Conservation (phyloP, 1,140 invertebrate species). For the Hypsibius dujardini region DNA sequence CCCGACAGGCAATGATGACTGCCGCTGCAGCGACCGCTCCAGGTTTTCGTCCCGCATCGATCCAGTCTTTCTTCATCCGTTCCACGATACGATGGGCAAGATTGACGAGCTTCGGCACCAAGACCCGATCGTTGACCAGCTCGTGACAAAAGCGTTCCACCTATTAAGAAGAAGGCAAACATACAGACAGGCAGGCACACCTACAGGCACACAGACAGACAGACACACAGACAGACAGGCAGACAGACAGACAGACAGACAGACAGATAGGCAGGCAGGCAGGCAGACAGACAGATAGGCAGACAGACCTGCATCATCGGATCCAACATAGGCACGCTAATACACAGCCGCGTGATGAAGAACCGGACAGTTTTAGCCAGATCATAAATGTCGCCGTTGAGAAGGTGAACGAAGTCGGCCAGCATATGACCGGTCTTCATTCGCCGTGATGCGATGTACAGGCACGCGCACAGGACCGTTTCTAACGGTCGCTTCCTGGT, state of each 20-base stretch:
- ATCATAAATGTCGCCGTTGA: background rate
- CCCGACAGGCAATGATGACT: constrained; percentile 12
- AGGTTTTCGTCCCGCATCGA: constrained; percentile 12
- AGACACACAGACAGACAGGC: too few species aligned
- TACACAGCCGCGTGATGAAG: constrained; percentile 8
- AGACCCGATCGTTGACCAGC: background rate
- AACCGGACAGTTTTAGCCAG: constrained; percentile 8
- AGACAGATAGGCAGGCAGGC: too few species aligned
- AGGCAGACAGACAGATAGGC: too few species aligned
- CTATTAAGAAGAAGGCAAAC: too few species aligned
- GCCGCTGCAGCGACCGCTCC: constrained; percentile 5
- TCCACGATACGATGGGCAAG: background rate
- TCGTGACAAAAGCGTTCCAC: constrained; percentile 1
- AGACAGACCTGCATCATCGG: background rate
- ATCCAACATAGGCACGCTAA: background rate
- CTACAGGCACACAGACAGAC: too few species aligned
- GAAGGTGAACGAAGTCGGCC: background rate
- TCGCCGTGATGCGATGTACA: constrained; percentile 12
- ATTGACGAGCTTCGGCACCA: background rate
- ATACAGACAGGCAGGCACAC: too few species aligned
- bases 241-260: too few species aligned
- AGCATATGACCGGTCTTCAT: constrained; percentile 7
- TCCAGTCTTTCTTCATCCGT: constrained; percentile 7
- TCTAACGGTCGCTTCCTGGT: background rate
- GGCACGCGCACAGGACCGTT: background rate